Percentiles rank a stretch among this genome's conserved stretches.
phyloP scores from a whole-genome alignment of 2,113 vertebrate genomes.

The Leiothrix lutea region DNA sequence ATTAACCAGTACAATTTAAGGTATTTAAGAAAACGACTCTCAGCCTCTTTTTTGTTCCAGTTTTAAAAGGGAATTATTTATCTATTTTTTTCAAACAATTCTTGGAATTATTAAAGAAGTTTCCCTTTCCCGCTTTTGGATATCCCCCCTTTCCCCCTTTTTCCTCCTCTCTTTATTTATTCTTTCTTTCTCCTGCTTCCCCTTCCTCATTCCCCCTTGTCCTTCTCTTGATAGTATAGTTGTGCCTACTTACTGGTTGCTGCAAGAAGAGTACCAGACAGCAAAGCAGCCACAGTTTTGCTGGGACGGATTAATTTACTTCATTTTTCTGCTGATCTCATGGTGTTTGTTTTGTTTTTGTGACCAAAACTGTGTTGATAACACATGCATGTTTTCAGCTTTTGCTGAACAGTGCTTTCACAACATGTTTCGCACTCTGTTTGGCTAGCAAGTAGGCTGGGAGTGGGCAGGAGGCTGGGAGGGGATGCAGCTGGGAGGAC shows the following conservation, averaged over 20 bases:
- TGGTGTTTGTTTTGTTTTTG: not conserved
- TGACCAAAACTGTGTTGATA: not conserved
- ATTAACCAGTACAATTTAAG: not conserved
- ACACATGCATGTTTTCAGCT: not conserved
- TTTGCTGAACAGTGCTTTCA: not conserved
- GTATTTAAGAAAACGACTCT: not conserved
- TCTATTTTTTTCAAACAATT: not conserved
- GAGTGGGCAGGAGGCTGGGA: not conserved
- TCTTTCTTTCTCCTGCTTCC: not conserved
- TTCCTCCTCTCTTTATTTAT: not conserved
- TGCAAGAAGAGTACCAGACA: not conserved
- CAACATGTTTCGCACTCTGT: not conserved
- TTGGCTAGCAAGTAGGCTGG: not conserved
- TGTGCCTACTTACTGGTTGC: not conserved
- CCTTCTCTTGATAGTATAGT: not conserved
- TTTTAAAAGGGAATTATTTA: not conserved
- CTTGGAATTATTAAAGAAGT: not conserved
- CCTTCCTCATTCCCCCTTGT: fast-evolving
- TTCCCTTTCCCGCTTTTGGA: too few relatives aligned
- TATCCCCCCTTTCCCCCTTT: too few relatives aligned
- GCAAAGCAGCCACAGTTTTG: not conserved
- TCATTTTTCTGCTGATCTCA: not conserved
- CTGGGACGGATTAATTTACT: not conserved
- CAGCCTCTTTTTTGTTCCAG: not conserved
- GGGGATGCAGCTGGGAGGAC: not conserved